phyloP scores from a whole-genome alignment of 2,888 invertebrate species.

The Phania funesta region DNA sequence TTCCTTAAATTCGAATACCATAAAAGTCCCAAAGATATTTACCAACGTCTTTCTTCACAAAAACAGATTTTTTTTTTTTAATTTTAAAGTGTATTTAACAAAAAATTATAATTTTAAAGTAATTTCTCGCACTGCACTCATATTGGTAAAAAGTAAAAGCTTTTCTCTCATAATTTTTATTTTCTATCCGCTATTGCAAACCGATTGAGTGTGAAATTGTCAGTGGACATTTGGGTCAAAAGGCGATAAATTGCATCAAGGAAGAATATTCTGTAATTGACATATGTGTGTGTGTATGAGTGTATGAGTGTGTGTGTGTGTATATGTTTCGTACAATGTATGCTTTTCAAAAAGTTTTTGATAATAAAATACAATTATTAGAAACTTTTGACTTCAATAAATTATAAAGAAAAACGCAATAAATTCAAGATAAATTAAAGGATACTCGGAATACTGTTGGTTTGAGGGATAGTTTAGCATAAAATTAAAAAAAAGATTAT shows the following conservation, averaged over 20 bases:
- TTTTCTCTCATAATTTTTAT: slow-evolving; percentile 53
- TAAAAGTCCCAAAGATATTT: too few relatives aligned
- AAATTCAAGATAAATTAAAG: slow-evolving; percentile 4
- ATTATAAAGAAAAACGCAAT: not conserved
- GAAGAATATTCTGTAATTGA: slow-evolving; percentile 61
- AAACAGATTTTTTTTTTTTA: too few relatives aligned
- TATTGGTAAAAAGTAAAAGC: slow-evolving; percentile 46
- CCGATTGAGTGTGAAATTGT: slow-evolving; percentile 65
- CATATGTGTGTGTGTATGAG: slow-evolving; percentile 44
- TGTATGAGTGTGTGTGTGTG: too few relatives aligned
- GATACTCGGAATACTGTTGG: not conserved
- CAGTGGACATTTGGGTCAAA: slow-evolving; percentile 63
- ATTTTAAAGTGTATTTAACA: not conserved
- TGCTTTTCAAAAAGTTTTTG: slow-evolving; percentile 48
- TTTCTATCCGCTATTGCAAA: slow-evolving; percentile 45
- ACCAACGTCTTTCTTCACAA: too few relatives aligned
- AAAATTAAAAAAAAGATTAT: too few relatives aligned
- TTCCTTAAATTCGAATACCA: too few relatives aligned
- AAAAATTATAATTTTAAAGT: not conserved
- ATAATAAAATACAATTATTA: slow-evolving; percentile 53
- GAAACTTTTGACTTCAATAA: slow-evolving; percentile 36
- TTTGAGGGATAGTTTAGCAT: not conserved
- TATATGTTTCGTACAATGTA: slow-evolving; percentile 19
- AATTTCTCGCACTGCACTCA: slow-evolving; percentile 26
- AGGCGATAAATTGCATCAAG: slow-evolving; percentile 61